Conservation (phyloP, 2,888 invertebrate genomes). For the Pseudococcus jackbeardsleyi region DNA sequence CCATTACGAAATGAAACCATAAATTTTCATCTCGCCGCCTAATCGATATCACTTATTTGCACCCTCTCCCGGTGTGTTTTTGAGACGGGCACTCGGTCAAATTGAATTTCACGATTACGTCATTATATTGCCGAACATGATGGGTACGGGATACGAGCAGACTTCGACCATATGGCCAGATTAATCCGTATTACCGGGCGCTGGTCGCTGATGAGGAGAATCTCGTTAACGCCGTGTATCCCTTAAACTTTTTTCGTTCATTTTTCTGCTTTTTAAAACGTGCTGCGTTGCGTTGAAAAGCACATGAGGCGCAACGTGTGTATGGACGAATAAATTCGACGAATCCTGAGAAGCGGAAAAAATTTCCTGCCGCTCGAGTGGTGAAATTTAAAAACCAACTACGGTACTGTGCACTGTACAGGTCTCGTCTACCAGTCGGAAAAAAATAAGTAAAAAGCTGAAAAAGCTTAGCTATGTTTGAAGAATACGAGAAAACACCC, state of each 20-base stretch:
- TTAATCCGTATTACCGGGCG: not conserved
- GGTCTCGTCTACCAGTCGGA: not conserved
- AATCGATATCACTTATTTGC: slow-evolving; percentile 39
- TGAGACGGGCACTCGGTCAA: slow-evolving; percentile 35
- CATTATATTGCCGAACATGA: not conserved
- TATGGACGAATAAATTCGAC: slow-evolving; percentile 22
- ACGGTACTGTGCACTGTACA: not conserved
- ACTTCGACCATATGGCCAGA: slow-evolving; percentile 11
- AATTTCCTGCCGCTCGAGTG: slow-evolving; percentile 23
- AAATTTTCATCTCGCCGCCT: slow-evolving; percentile 44
- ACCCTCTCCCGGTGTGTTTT: not conserved
- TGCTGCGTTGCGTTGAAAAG: not conserved
- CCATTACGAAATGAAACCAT: slow-evolving; percentile 46
- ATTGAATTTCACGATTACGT: slow-evolving; percentile 40
- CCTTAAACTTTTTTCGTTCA: not conserved
- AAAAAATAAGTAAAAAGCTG: slow-evolving; percentile 23
- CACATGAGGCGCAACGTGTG: not conserved
- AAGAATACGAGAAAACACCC: slow-evolving; percentile 11
- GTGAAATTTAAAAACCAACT: slow-evolving; percentile 48
- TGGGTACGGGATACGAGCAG: not conserved
- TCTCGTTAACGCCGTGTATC: slow-evolving; percentile 26
- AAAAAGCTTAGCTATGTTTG: not conserved
- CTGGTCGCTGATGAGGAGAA: slow-evolving; percentile 20
- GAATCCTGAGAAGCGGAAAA: slow-evolving; percentile 41
- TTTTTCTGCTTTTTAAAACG: slow-evolving; percentile 1